Evolutionary conservation across 2,113 vertebrate species (phyloP), one percentile per base, ranked within the genome.

Genomic region (Laterallus jamaicensis): DNA sequence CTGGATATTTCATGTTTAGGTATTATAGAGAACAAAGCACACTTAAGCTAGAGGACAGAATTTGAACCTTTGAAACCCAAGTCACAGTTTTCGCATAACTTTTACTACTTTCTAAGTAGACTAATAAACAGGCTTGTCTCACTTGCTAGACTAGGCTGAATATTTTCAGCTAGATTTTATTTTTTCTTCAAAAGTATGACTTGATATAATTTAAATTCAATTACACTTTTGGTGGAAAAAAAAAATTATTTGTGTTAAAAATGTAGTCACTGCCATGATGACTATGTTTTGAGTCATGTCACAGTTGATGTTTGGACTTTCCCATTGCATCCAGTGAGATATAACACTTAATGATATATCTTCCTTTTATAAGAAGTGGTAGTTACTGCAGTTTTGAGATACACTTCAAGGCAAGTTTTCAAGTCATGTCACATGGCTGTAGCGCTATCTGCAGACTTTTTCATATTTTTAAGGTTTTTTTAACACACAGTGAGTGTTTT

Each of bases 161-260:
- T 60, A 59, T 62, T 58, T 66, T 64, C 35, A 71, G 76, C 13
- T 58, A 66, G 8, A 35, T 83, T 88, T 63, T 15, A 24, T 7
- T n/a, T 91, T 68, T 73, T 60, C 44, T 66, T 68, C 32, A 19
- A 24, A 86, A 63, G 6, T 15, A 20, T 50, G 32, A 66, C 20
- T 62, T 0, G 0, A 10, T 79, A 49, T 80, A 2, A 55, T 59
- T 69, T 58, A 59, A 92, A 73, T 44, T 39, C 35, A 49, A 1
- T 54, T 75, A 63, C 19, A 39, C 5, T 73, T 80, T 35, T 17
- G 5, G 21, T 63, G 10, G 29, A 44, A 77, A 73, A 74, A 50
- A 11, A 44, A 85, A 92, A 55, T 47, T 0, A 66, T 73, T 82
- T 73, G 5, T 92, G 29, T 86, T 80, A 50, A 87, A 87, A 66